Percentiles rank a stretch among this genome's conserved stretches.
phyloP scores from a whole-genome alignment of 1,140 invertebrate species.

The Drosophila fuyamai region DNA sequence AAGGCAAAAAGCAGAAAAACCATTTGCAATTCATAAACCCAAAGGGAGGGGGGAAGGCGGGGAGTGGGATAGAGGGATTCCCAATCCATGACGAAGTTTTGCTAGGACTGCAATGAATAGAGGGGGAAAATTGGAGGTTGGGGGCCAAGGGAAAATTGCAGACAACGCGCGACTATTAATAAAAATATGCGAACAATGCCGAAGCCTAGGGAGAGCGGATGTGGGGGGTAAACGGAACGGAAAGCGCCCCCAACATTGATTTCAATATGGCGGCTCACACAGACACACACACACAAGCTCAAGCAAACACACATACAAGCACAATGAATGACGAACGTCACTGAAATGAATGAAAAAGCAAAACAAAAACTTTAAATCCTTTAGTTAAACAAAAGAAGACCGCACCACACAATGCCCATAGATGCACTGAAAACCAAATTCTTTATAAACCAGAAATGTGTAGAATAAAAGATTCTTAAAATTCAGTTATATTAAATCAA shows the following conservation, averaged over 20 bases:
- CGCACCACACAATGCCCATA: conserved; percentile 43
- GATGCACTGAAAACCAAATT: conserved; percentile 10
- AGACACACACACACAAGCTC: conserved; percentile 30
- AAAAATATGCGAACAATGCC: conserved; percentile 76
- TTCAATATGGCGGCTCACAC: conserved; percentile 58
- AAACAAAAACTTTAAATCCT: conserved; percentile 78
- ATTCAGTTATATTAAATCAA: too few species aligned
- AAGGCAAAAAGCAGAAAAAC: conserved; percentile 63
- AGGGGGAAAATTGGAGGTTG: conserved; percentile 5
- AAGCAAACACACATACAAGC: conserved; percentile 10
- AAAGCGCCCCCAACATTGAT: conserved; percentile 62
- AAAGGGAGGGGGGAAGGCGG: conserved; percentile 4
- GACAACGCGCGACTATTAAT: conserved; percentile 76
- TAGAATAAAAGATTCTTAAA: too few species aligned
- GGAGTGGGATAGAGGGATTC: conserved; percentile 26
- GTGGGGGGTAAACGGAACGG: conserved; percentile 1
- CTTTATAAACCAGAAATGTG: too few species aligned
- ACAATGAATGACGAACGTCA: conserved; percentile 66
- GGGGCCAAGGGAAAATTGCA: conserved; percentile 60
- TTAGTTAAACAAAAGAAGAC: conserved; percentile 73
- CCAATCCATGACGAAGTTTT: conserved; percentile 64
- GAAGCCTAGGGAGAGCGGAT: conserved; percentile 33
- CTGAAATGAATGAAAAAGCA: conserved; percentile 68
- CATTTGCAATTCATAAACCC: conserved; percentile 70
- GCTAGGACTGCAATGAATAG: conserved; percentile 48